Base-by-base conservation (phyloP, 2,113 vertebrate genomes). In the Pedionomus torquatus region DNA sequence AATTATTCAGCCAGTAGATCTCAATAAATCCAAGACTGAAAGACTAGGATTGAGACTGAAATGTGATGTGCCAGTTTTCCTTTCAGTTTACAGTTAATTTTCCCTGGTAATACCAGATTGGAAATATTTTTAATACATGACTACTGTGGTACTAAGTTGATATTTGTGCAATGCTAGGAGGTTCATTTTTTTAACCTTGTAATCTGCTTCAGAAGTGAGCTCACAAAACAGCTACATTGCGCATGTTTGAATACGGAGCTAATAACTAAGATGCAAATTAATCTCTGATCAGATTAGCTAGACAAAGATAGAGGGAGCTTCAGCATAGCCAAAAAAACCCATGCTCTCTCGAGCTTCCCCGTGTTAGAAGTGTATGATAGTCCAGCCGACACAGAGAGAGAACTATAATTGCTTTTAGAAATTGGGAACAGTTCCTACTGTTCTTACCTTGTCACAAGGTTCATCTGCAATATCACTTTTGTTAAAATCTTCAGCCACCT, bases 211-310 rank as follows among this genome's bases (percentile, higher is more conserved):
- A 91, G 76, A 94, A 87, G 39, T 28, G n/a, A 92, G 35, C 48
- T 78, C 69, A 87, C 60, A 75, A 92, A 96, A 94, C 43, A 93
- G 72, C 33, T 82, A n/a, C 55, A 57, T 17, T 46, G 49, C 75
- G 41, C 55, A 17, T 66, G 25, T 92, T 81, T 84, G 83, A 92
- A 84, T 89, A 78, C 3, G 0, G 21, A 85, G 55, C 69, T 95
- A 95, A 93, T 76, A 87, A 88, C 93, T 48, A 86, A 71, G 69
- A 23, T 28, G n/a, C 30, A 93, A 97, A 96, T 92, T 89, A 84
- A 82, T 79, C 41, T 85, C 43, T 21, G 35, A 78, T 89, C 93
- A 92, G 39, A 68, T 96, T 86, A 91, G 46, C 51, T 60, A 23
- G 18, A 75, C 17, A 87, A 87, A 92, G 51, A 77, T 71, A 77